Conservation (phyloP, 2,113 vertebrate genomes). For the Brienomyrus brachyistius region DNA sequence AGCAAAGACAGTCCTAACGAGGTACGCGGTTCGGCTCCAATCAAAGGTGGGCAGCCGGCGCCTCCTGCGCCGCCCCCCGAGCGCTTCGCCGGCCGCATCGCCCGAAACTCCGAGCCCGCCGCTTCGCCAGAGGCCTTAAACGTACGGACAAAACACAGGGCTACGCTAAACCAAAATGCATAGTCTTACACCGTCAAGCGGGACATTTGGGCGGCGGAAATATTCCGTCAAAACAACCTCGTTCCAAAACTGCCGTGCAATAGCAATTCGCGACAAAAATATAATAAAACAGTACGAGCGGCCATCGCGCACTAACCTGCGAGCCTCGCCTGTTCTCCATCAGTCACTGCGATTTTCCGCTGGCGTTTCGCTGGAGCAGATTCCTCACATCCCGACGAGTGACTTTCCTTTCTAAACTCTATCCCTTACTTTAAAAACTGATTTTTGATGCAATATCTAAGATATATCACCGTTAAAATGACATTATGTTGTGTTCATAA, state of each 20-base stretch:
- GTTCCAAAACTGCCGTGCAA: slow-evolving; percentile 1
- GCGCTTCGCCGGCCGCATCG: slow-evolving; percentile 51
- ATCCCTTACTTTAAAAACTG: neutral
- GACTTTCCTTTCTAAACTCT: neutral
- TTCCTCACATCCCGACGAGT: slow-evolving; percentile 38
- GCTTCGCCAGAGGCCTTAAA: slow-evolving; percentile 50
- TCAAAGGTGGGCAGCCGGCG: slow-evolving; percentile 12
- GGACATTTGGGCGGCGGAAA: slow-evolving; percentile 29
- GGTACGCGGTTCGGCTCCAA: neutral
- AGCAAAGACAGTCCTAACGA: neutral
- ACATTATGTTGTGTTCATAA: too few relatives aligned
- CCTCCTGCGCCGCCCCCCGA: slow-evolving; percentile 33
- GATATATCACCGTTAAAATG: neutral
- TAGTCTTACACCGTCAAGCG: neutral
- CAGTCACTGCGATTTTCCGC: slow-evolving; percentile 46
- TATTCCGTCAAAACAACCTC: slow-evolving; percentile 45
- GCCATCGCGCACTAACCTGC: slow-evolving; percentile 70
- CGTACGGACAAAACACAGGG: slow-evolving; percentile 54
- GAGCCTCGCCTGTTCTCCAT: slow-evolving; percentile 73
- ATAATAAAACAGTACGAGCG: slow-evolving; percentile 55
- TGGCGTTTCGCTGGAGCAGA: slow-evolving; percentile 37
- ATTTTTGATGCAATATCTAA: neutral
- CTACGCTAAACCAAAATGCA: slow-evolving; percentile 27
- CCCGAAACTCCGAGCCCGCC: slow-evolving; percentile 48
- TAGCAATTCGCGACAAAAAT: slow-evolving; percentile 44